These are phyloP conservation scores for Amyelois transitella DNA, from an alignment of 1,140 invertebrate genomes.

Conservation along the genomic window DNA sequence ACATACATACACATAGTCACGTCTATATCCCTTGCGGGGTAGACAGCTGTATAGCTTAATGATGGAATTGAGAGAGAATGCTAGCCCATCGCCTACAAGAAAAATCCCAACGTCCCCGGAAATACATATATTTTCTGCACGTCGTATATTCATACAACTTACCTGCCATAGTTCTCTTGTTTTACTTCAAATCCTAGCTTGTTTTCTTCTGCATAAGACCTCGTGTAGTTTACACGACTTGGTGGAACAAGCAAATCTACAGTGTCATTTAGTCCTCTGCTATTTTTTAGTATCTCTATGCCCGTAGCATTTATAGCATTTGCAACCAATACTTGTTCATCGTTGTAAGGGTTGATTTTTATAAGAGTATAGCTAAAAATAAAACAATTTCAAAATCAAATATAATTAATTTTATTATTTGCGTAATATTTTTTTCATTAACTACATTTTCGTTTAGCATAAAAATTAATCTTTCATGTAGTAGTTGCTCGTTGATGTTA, in stretches of 20 bases:
- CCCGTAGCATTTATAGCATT: conserved; percentile 25
- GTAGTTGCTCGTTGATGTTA: too few species aligned
- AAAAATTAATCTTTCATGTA: too few species aligned
- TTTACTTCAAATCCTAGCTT: conserved; percentile 35
- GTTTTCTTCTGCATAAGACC: conserved; percentile 25
- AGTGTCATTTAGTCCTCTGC: conserved; percentile 48
- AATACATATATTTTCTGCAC: too few species aligned
- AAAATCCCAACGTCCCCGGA: too few species aligned
- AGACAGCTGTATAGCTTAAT: too few species aligned
- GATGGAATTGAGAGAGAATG: too few species aligned
- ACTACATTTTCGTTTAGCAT: too few species aligned
- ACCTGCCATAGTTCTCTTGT: conserved; percentile 53
- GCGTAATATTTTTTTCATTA: too few species aligned
- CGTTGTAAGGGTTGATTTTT: conserved; percentile 30
- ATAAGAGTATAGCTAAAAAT: conserved; percentile 38
- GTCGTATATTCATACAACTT: conserved; percentile 3
- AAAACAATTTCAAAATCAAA: conserved; percentile 4
- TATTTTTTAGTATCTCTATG: conserved; percentile 48
- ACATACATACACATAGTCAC: background rate
- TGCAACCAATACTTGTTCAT: conserved; percentile 30
- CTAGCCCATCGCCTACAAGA: too few species aligned
- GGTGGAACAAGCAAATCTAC: conserved; percentile 50
- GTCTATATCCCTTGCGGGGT: too few species aligned
- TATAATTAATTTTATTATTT: too few species aligned
- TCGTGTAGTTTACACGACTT: conserved; percentile 13